phyloP scores from a whole-genome alignment of 2,113 vertebrate genomes.

The Paracanthobrama guichenoti region DNA sequence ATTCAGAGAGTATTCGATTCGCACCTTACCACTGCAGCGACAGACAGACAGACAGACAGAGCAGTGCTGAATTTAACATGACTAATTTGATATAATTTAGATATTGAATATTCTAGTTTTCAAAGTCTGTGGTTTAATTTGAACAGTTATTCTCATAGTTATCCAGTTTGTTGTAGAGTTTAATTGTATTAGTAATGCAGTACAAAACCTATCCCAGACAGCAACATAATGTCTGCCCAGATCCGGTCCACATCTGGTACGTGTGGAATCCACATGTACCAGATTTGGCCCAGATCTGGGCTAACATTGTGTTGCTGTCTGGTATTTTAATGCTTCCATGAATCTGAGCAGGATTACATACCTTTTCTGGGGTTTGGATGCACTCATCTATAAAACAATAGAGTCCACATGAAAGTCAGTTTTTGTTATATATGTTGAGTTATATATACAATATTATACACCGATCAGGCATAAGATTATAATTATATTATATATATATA shows the following conservation, averaged over 20 bases:
- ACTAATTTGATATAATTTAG: background rate
- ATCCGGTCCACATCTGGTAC: no score
- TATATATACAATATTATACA: no score
- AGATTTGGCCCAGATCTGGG: no score
- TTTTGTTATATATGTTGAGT: background rate
- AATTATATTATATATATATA: no score
- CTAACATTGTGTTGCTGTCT: no score
- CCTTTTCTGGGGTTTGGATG: background rate
- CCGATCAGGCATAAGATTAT: no score
- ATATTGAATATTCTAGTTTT: background rate
- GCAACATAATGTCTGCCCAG: no score
- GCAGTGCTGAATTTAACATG: background rate
- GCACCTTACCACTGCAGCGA: background rate
- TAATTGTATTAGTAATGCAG: background rate
- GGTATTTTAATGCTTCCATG: background rate
- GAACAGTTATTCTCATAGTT: background rate
- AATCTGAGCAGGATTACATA: background rate
- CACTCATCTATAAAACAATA: constrained; percentile 17
- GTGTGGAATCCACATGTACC: no score
- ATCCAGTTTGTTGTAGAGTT: background rate
- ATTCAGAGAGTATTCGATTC: constrained; percentile 11
- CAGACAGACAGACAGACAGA: background rate
- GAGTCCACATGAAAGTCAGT: background rate
- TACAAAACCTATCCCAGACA: no score
- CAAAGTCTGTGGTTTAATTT: background rate